phyloP scores from a whole-genome alignment of 2,113 vertebrate genomes.

The Barbus barbus region DNA sequence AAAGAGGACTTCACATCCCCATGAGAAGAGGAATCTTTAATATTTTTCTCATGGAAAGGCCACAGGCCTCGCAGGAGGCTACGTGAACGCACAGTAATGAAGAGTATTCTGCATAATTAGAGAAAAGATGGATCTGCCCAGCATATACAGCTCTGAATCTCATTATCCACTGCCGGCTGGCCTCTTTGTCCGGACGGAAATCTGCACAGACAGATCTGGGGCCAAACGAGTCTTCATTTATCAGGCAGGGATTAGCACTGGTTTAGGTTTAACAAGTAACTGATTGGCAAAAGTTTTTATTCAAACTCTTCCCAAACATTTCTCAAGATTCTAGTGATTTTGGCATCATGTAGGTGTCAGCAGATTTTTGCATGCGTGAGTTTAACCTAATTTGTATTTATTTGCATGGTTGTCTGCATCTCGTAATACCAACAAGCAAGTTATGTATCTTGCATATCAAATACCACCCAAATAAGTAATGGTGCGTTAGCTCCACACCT shows the following conservation, averaged over 20 bases:
- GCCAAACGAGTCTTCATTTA: background rate
- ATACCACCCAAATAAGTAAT: background rate
- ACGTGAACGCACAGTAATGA: slow-evolving; percentile 9
- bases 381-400: background rate
- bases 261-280: slow-evolving; percentile 10
- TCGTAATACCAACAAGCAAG: background rate
- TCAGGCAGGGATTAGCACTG: background rate
- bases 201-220: slow-evolving; percentile 13
- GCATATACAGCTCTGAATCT: slow-evolving; percentile 26
- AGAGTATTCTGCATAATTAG: slow-evolving; percentile 32
- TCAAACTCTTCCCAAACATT: background rate
- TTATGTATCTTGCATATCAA: background rate
- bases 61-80: background rate
- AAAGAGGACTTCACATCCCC: background rate
- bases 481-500: background rate
- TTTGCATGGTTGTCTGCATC: background rate
- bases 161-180: slow-evolving; percentile 15
- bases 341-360: background rate
- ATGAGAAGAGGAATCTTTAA: background rate
- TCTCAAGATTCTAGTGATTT: slow-evolving; percentile 2
- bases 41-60: slow-evolving; percentile 32
- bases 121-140: slow-evolving; percentile 20
- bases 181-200: background rate
- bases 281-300: slow-evolving; percentile 7
- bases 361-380: background rate